A percentile compares a stretch with the other conserved stretches of the same genome.
phyloP scores from a whole-genome alignment of 2,113 vertebrate species.

The Malurus alboscapulatus region DNA sequence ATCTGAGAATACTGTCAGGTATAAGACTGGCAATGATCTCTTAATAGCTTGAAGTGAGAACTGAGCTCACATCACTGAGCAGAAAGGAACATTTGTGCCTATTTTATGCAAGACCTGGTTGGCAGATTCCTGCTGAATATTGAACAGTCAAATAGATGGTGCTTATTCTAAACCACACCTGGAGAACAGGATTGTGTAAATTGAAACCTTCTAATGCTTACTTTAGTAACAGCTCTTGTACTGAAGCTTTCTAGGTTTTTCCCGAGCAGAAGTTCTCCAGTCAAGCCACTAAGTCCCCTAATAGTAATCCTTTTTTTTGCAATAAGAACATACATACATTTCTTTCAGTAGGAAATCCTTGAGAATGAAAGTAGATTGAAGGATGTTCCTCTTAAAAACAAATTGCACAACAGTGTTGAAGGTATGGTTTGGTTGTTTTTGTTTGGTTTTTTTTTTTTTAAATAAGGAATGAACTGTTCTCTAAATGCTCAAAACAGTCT shows the following conservation, averaged over 20 bases:
- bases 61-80: not conserved
- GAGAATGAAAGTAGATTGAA: not conserved
- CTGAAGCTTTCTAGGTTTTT: not conserved
- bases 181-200: not conserved
- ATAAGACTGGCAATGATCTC: not conserved
- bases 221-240: not conserved
- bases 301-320: not conserved
- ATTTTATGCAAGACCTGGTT: not conserved
- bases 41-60: not conserved
- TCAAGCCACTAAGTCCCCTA: not conserved
- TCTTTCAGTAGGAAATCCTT: not conserved
- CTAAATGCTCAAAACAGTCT: not conserved
- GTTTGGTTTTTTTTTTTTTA: fast-evolving
- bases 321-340: not conserved
- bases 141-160: not conserved
- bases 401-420: not conserved
- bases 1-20: not conserved
- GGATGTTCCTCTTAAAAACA: not conserved
- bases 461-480: not conserved
- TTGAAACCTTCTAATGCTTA: not conserved
- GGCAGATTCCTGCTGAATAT: not conserved
- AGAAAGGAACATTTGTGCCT: not conserved
- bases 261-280: not conserved
- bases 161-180: not conserved
- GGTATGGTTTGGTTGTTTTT: not conserved